Base-by-base conservation (phyloP, 2,113 vertebrate species). In the Psephotus haematonotus region DNA sequence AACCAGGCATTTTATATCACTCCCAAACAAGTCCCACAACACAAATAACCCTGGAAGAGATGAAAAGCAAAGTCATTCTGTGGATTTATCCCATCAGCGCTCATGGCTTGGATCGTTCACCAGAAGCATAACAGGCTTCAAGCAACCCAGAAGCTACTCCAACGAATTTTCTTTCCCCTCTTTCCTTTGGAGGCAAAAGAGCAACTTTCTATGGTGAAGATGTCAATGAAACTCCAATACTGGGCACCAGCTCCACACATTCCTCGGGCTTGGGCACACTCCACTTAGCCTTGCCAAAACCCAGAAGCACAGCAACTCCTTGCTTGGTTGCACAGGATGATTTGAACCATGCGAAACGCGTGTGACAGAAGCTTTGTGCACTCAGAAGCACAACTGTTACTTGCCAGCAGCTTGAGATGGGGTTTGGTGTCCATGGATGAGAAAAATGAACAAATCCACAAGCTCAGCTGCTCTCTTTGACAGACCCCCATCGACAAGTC, bases 311-410 rank as follows among this genome's bases (percentile, higher is more conserved):
- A 3, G 33, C 19, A 8, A 12, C 4, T 17, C 31, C n/a, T 28
- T 4, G 1, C 20, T 2, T 10, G 44, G 50, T 8, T 1, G 6
- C 47, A 44, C 31, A n/a, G 53, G 13, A 20, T 4, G 24, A 49
- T 12, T 19, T 8, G 29, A 69, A 9, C 52, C 39, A 1, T 0
- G 8, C 9, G 39, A 60, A 72, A 27, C 0, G 0, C 0, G 2
- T 1, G 55, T 15, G 28, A 59, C 63, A 37, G 13, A 14, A 68
- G 43, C 50, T 82, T 37, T n/a, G 50, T n/a, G 50, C 19, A 37
- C 68, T 39, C 27, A n/a, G 49, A 39, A 41, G 25, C 37, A 55
- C 0, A 0, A 17, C 62, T 3, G 1, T 27, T 52, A 23, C 29
- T 2, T 28, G 20, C 27, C 52, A 41, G 10, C 7, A 12, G 71